Evolutionary conservation across 2,888 invertebrate genomes (phyloP), one percentile per base, ranked within the genome.

Genomic region (Kuschelorhynchus macadamiae): DNA sequence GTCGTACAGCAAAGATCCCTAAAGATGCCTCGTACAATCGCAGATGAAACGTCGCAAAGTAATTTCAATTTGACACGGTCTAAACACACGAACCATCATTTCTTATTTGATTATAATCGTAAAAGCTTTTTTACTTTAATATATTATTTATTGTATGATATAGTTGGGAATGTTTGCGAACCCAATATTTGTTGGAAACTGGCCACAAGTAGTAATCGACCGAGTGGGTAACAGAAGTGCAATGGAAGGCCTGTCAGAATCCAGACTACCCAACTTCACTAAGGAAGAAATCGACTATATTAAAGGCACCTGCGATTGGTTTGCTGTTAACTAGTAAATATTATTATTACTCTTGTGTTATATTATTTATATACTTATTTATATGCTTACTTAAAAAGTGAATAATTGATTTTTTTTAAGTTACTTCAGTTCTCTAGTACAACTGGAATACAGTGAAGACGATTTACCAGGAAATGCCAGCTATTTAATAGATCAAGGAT

Each of bases 141-240:
- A n/a, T n/a, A n/a, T n/a, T n/a, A n/a, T n/a, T 17, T 25, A 39
- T 8, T 25, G 25, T 14, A 3, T 32, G 7, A 60, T 47, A 14
- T 14, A 74, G 74, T 59, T 63, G 39, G 72, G 75, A 7, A 67
- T 71, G 67, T 74, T 52, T 44, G 68, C 61, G 0, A 86, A 91
- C 79, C 90, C 92, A 0, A 89, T 92, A 41, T 88, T 89, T 78
- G n/a, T 14, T 8, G 91, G 91, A 0, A 88, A 91, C 81, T 92
- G 91, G 79, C 92, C 92, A 0, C 79, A 84, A 47, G 76, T 88
- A 0, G 90, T 92, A 89, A 87, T 88, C 50, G 81, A 85, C 20
- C 82, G 86, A 2, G 85, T 92, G 14, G 86, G 83, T 44, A 82
- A 84, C 1, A 85, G 88, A 41, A 92, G 91, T 68, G 14, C 42